Evolutionary conservation across 2,113 vertebrate species (phyloP).

Genomic region (Girardinichthys multiradiatus): DNA sequence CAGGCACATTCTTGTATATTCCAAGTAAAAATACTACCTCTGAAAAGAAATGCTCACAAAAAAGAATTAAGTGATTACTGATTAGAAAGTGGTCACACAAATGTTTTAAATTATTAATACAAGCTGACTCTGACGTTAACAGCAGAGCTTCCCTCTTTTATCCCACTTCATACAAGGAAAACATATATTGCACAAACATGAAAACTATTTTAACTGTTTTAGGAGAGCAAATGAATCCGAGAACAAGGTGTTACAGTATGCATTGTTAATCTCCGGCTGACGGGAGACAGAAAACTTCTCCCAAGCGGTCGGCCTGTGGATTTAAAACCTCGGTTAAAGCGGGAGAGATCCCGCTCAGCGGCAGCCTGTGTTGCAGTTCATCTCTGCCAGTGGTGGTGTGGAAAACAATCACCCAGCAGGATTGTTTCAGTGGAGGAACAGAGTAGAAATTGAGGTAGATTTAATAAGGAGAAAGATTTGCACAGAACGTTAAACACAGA

Average conservation of each 20-base stretch:
- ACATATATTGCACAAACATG: conserved; percentile 66
- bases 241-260: conserved; percentile 39
- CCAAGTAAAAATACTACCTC: conserved; percentile 36
- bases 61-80: conserved; percentile 45
- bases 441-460: conserved; percentile 76
- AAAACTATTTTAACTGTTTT: conserved; percentile 42
- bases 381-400: conserved; percentile 5
- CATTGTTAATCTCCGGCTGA: conserved; percentile 16
- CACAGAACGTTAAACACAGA: conserved; percentile 22
- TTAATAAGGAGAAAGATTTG: conserved; percentile 56
- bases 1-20: conserved; percentile 53
- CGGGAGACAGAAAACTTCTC: conserved; percentile 7
- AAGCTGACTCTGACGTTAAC: conserved; percentile 22
- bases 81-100: conserved; percentile 73
- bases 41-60: conserved; percentile 25
- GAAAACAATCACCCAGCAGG: conserved; percentile 19
- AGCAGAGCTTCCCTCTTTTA: conserved; percentile 33
- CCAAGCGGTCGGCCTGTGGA: conserved; percentile 9
- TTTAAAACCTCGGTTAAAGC: conserved; percentile 37
- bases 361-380: no score
- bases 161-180: conserved; percentile 43
- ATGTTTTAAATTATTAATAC: conserved; percentile 54
- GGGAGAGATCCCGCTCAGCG: conserved; percentile 1
- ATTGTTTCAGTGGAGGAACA: conserved; percentile 26
- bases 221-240: conserved; percentile 24